phyloP scores from a whole-genome alignment of 2,113 vertebrate genomes.

The Serilophus lunatus region DNA sequence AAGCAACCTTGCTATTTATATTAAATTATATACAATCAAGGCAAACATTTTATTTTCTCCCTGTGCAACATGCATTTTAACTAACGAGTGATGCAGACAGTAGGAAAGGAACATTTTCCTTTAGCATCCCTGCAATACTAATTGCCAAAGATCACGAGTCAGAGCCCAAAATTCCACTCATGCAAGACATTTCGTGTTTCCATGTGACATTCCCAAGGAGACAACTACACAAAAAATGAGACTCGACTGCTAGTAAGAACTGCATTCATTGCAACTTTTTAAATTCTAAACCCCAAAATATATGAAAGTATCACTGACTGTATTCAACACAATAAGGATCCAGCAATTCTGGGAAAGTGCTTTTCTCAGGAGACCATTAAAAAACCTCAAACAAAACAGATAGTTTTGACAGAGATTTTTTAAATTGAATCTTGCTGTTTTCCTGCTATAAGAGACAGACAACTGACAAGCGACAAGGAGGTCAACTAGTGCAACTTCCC shows the following conservation, averaged over 20 bases:
- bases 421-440: not conserved
- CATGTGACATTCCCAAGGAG: not conserved
- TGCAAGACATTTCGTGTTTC: not conserved
- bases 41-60: not conserved
- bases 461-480: not conserved
- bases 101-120: not conserved
- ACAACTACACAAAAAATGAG: slow-evolving; percentile 13
- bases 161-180: not conserved
- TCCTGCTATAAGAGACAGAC: not conserved
- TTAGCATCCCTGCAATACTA: not conserved
- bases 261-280: not conserved
- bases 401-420: not conserved
- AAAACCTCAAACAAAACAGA: not conserved
- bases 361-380: not conserved
- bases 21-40: not conserved
- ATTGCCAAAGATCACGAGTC: not conserved
- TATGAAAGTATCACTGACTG: not conserved
- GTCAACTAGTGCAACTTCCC: not conserved
- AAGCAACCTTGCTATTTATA: not conserved
- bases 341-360: not conserved
- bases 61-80: not conserved
- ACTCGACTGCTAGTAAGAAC: not conserved
- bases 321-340: not conserved
- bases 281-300: not conserved
- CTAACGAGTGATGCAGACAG: not conserved